Percentiles rank a stretch among this genome's conserved stretches.
These are phyloP conservation scores for Mechanitis mazaeus DNA, from an alignment of 2,888 invertebrate genomes.

Conservation along the genomic window DNA sequence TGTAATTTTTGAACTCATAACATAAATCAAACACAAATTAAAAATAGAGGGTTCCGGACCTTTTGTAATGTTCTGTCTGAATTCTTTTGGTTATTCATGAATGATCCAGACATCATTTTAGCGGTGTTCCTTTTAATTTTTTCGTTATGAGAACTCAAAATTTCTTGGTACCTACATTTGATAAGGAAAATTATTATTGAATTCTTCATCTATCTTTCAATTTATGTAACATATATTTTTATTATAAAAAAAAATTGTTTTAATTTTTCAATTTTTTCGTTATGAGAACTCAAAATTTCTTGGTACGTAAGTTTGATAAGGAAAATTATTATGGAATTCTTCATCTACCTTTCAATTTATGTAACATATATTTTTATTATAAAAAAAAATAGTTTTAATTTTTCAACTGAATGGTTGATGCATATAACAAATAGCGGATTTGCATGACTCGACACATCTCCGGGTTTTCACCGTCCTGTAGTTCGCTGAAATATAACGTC, in stretches of 20 bases:
- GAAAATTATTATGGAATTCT: no score
- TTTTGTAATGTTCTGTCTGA: conserved; percentile 5
- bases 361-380: no score
- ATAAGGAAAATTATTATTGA: not conserved
- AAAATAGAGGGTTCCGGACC: conserved; percentile 10
- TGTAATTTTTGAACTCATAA: conserved; percentile 24
- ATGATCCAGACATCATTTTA: conserved; percentile 23
- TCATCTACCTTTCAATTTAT: no score
- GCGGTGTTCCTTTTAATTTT: conserved; percentile 17
- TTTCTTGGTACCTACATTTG: not conserved
- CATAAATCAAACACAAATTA: conserved; percentile 20
- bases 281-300: no score
- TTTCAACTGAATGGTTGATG: not conserved
- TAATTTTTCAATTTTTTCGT: no score
- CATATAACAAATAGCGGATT: conserved; percentile 22
- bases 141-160: conserved; percentile 12
- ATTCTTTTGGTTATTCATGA: conserved; percentile 58
- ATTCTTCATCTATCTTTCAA: no score
- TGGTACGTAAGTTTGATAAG: no score
- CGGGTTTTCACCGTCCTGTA: conserved; percentile 51
- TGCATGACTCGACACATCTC: conserved; percentile 34
- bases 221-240: no score
- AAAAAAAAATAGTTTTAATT: no score
- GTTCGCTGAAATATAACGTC: conserved; percentile 24
- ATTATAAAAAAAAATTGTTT: no score